These are phyloP conservation scores for Sprattus sprattus DNA, from an alignment of 2,113 vertebrate genomes.

Conservation along the genomic window DNA sequence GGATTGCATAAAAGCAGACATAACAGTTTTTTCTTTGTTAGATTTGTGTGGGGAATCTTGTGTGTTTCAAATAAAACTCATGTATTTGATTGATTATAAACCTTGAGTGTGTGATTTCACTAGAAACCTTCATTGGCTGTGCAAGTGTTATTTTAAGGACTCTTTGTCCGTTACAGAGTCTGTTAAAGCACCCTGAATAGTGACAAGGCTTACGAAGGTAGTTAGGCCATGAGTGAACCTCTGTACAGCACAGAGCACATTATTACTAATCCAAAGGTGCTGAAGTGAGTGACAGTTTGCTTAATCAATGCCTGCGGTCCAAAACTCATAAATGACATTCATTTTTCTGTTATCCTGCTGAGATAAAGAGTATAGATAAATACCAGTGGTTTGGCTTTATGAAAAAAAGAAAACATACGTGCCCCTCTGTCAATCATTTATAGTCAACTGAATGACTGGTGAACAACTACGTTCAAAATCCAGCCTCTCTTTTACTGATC, in stretches of 20 bases:
- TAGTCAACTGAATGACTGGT: not conserved
- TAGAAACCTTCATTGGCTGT: not conserved
- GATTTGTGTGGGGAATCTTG: not conserved
- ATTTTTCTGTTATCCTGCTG: not conserved
- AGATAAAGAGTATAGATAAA: constrained; percentile 7
- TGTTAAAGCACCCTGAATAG: not conserved
- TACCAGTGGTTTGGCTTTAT: not conserved
- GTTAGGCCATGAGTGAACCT: not conserved
- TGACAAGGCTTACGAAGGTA: not conserved
- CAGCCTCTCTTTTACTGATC: constrained; percentile 38
- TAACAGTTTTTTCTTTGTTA: not conserved
- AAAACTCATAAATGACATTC: not conserved
- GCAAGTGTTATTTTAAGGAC: not conserved
- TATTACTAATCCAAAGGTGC: not conserved
- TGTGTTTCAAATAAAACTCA: not conserved
- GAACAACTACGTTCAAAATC: constrained; percentile 28
- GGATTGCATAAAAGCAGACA: not conserved
- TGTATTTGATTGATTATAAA: not conserved
- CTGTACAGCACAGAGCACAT: not conserved
- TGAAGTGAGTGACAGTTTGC: not conserved
- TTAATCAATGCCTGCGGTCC: not conserved
- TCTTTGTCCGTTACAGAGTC: not conserved
- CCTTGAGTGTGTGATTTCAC: not conserved
- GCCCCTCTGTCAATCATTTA: constrained; percentile 69
- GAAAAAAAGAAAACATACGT: not conserved